Evolutionary conservation across 2,113 vertebrate genomes (phyloP).

Genomic region (Cromileptes altivelis): DNA sequence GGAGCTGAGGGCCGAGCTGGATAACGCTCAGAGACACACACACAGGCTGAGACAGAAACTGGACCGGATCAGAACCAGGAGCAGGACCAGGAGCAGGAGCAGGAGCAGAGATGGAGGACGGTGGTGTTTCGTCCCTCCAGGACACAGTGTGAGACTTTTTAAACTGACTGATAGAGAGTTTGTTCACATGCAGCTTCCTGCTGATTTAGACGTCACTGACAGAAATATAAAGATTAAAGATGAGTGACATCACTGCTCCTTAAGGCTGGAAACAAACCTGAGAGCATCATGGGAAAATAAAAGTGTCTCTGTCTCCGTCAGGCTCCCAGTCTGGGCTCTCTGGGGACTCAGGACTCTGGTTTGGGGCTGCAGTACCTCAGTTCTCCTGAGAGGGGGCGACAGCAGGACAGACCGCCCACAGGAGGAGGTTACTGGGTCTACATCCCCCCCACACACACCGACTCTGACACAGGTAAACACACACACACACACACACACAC

Average conservation of each 20-base stretch:
- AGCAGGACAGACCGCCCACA: conserved; percentile 36
- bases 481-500: conserved; percentile 9
- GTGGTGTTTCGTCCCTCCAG: conserved; percentile 32
- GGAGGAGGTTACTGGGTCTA: conserved; percentile 84
- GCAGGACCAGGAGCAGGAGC: conserved; percentile 20
- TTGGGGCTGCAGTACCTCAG: conserved; percentile 84
- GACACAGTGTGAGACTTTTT: conserved; percentile 25
- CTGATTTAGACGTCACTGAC: no score
- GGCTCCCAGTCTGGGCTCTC: conserved; percentile 87
- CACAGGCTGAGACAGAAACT: conserved; percentile 48
- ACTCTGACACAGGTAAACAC: conserved; percentile 36
- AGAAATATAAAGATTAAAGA: background rate
- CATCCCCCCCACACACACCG: conserved; percentile 74
- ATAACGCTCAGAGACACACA: conserved; percentile 51
- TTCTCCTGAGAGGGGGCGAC: conserved; percentile 69
- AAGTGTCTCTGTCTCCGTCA: conserved; percentile 48
- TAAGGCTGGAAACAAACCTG: background rate
- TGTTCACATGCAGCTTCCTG: no score
- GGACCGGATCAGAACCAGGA: conserved; percentile 23
- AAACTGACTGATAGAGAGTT: no score
- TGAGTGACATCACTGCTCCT: background rate
- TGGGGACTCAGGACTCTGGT: conserved; percentile 91
- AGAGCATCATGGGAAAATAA: background rate
- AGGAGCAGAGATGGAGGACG: conserved; percentile 30
- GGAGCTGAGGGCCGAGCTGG: conserved; percentile 11